Base-by-base conservation (phyloP, 2,113 vertebrate genomes). In the Proteles cristata region DNA sequence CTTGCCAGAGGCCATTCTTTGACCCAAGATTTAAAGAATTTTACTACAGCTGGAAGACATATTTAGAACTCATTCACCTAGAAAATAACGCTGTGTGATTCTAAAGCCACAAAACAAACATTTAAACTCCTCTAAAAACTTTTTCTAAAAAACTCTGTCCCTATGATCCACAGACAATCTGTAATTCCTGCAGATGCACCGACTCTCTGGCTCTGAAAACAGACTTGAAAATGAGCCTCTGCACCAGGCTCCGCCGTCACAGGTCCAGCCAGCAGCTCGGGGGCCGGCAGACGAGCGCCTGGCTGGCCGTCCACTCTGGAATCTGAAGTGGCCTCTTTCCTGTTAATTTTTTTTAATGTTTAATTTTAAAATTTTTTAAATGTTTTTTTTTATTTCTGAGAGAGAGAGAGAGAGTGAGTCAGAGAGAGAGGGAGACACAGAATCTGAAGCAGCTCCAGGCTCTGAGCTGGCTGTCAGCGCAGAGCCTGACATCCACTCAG, bases 111-210 rank as follows among this genome's bases (percentile, higher is more conserved):
- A 35, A 50, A 71, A 63, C 1, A 31, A 84, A 58, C 33, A 68
- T 7, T 33, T 26, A 11, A 69, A 26, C 1, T 33, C n/a, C 1
- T 58, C 71, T 76, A 39, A 79, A 77, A 66, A 7, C n/a, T 65
- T 11, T 69, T 21, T 50, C 61, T 15, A 71, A 8, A 86, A 19
- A 61, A 79, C 33, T 1, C 50, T 11, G 2, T 8, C 3, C 11
- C n/a, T 19, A 2, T 0, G 19, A 4, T 5, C 39, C 7, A 1
- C 1, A 9, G 33, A 23, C 11, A 0, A 25, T 4, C 45, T 9
- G 15, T 9, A 1, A 50, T 14, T 2, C 14, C 73, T 1, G 12
- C 10, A 53, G 14, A 48, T 1, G 35, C 48, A 8, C 45, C 31
- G 0, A 21, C 1, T 11, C 17, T 10, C 81, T 1, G 55, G 48